Base-by-base conservation (phyloP, 2,797 vertebrate species). In the Platalea minor region DNA sequence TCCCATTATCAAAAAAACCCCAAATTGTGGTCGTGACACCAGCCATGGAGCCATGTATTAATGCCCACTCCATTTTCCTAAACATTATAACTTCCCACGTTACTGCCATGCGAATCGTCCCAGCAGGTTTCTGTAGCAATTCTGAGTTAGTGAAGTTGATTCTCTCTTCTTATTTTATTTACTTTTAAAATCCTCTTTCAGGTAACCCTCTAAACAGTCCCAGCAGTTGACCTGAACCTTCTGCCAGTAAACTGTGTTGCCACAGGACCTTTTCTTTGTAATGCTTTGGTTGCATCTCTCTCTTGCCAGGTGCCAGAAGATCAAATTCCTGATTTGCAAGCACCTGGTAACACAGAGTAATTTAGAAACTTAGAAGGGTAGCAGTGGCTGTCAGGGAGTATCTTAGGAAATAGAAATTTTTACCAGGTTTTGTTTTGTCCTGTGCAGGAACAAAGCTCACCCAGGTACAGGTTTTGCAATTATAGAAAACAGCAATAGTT, bases 261-360 rank as follows among this genome's bases (percentile, higher is more conserved):
- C 48, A 46, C 33, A 60, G 45, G 65, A 81, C 72, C 39, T 83
- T 67, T 80, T 84, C 70, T 84, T 83, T 74, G 68, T 48, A 23
- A 45, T 61, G 25, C 43, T 90, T 93, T 41, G 20, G 60, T 54
- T 78, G 59, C 16, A 43, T 85, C 21, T 63, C 50, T 61, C 35
- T 85, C 57, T 29, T 86, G 35, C 88, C 61, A 88, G 64, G 19
- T 91, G 61, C 69, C 77, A 91, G 72, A 82, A 87, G 75, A 94
- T 92, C 63, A 77, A 85, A 93, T 87, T 92, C 51, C 91, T 92
- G 33, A 82, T 95, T 91, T 91, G 63, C 48, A 85, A 93, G 48
- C 57, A 39, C 54, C 12, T 0, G 0, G 24, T 93, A 91, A 57
- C 10, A n/a, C n/a, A 31, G 25, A 87, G 56, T 67, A 89, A 89